Base-by-base conservation (phyloP, 2,113 vertebrate species). In the Setophaga coronata region DNA sequence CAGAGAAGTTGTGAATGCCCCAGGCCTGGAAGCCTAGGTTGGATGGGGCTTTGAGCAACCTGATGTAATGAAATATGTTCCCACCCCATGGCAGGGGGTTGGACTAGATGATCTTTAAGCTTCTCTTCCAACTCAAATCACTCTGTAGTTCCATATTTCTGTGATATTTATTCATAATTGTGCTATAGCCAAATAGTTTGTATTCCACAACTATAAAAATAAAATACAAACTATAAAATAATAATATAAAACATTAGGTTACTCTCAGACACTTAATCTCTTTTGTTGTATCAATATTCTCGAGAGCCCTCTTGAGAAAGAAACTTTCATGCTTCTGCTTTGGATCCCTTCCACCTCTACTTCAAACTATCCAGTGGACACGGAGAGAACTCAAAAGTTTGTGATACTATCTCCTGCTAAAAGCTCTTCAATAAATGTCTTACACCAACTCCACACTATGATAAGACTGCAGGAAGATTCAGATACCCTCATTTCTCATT, bases 21-120 rank as follows among this genome's bases (percentile, higher is more conserved):
- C 53, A 36, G 2, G 1, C 2, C 3, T 40, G 17, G 18, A 23
- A 43, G n/a, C 9, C 2, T 54, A 74, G 15, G 23, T 0, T 45
- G 29, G 4, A 33, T 1, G 11, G 34, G 11, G 8, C 40, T 78
- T 45, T 73, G 40, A 78, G 54, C 31, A 90, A 21, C 6, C 24
- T 20, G 53, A 5, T 72, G 21, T 31, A n/a, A 40, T 4, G 8
- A 24, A 67, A 74, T 13, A 3, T 14, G 18, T 26, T 50, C 45
- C n/a, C 38, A 40, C 3, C 6, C 31, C 18, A 7, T 4, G 5
- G 33, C 23, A 65, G 3, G 9, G 5, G 2, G 5, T 12, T 58
- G 38, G 21, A 69, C 60, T 47, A 78, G 24, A 70, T 23, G 6
- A 13, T 23, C 18, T 73, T 65, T 18, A 51, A 85, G 26, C 7